phyloP scores from a whole-genome alignment of 2,113 vertebrate species.

The Notothenia coriiceps region DNA sequence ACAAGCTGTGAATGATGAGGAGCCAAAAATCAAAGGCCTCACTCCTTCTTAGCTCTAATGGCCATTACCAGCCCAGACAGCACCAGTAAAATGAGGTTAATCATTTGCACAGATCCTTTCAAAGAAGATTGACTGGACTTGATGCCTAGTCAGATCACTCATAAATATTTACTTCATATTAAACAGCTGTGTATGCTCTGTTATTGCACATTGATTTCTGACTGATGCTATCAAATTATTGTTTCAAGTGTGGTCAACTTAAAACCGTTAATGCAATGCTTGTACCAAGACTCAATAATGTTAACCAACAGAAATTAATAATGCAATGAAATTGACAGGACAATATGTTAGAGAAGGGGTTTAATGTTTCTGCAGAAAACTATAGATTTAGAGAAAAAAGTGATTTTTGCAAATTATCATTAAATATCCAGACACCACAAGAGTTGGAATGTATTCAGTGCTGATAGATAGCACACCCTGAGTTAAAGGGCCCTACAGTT shows the following conservation, averaged over 20 bases:
- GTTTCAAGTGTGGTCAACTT: constrained; percentile 78
- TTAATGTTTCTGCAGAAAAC: constrained; percentile 22
- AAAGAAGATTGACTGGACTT: constrained; percentile 97
- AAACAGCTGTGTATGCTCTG: constrained; percentile 91
- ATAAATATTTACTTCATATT: constrained; percentile 99
- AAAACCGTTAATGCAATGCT: constrained; percentile 70
- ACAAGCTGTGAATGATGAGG: constrained; percentile 98
- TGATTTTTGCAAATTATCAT: constrained; percentile 29
- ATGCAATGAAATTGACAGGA: constrained; percentile 60
- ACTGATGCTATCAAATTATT: constrained; percentile 87
- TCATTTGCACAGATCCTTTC: constrained; percentile 97
- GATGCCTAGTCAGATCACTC: constrained; percentile 96
- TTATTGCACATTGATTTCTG: constrained; percentile 94
- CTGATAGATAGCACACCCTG: not conserved
- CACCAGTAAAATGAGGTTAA: constrained; percentile 97
- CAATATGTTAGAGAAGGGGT: not conserved
- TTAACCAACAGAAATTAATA: constrained; percentile 66
- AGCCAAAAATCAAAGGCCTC: constrained; percentile 92
- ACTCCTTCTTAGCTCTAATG: constrained; percentile 93
- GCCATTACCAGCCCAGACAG: constrained; percentile 96
- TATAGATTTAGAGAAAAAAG: not conserved
- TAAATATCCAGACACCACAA: constrained; percentile 17
- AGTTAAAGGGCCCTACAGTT: constrained; percentile 55
- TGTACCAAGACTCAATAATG: constrained; percentile 70
- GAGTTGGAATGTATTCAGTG: constrained; percentile 4